Evolutionary conservation across 2,888 invertebrate species (phyloP), one percentile per base, ranked within the genome.

Genomic region (Matsumyia berberina): DNA sequence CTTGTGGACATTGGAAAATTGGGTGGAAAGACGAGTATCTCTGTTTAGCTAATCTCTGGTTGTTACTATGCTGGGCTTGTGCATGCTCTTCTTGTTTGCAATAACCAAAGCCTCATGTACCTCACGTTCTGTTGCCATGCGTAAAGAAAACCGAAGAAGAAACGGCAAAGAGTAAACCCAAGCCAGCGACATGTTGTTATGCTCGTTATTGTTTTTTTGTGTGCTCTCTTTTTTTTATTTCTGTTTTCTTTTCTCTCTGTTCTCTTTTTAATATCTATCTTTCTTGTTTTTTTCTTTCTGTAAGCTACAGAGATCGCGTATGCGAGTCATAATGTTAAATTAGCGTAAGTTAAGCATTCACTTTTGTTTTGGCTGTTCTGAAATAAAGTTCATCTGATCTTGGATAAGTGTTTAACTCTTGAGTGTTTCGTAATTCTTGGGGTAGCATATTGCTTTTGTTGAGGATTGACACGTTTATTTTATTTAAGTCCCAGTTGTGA

Each of bases 131-230:
- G 24, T 24, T 24, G 24, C 24, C 24, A 24, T 24, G 24, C 24
- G 4, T 24, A 4, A 24, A 24, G 37, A 39, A 29, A n/a, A 11
- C 51, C 29, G 1, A 51, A 51, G 51, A 51, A 51, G 49, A 49
- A 49, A 49, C 49, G 24, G 49, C 24, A 49, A 49, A 49, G 49
- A 49, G 49, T 49, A 49, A 49, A 49, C 49, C 19, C 11, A 49
- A 51, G 51, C 29, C 51, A 29, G 29, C 51, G 29, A 51, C n/a
- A 24, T 51, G 51, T 51, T 51, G 24, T 51, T 51, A 51, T 51
- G 49, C 49, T 49, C 24, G 49, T 49, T 49, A 49, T 51, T 51
- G 49, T 51, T 15, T 17, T 44, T 44, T 15, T 44, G 17, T 15
- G 44, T 44, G 17, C 6, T 44, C 44, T 44, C 24, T 24, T 24